Conservation (phyloP, 2,797 vertebrate species). For the Todus mexicanus region DNA sequence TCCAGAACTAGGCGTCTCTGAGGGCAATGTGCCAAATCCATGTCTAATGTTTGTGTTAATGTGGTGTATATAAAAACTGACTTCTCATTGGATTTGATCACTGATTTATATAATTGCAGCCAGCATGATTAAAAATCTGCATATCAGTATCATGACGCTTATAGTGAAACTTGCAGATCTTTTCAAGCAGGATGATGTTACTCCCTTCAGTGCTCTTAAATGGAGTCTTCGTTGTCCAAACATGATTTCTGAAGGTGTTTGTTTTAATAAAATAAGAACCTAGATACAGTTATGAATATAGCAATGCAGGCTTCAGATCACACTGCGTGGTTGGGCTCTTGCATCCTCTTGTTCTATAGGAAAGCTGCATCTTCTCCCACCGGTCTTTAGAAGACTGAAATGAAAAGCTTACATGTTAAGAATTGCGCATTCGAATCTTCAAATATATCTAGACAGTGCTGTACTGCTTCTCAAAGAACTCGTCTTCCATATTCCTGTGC, state of each 20-base stretch:
- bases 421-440: neutral
- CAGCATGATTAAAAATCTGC: slow-evolving; percentile 10
- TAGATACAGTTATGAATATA: neutral
- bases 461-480: neutral
- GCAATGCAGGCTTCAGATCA: accelerated
- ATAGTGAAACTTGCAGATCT: neutral
- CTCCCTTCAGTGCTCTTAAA: neutral
- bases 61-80: neutral
- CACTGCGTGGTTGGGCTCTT: accelerated
- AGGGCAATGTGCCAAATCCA: neutral
- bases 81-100: slow-evolving; percentile 7
- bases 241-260: neutral
- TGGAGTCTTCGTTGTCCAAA: neutral
- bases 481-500: neutral
- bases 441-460: neutral
- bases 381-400: neutral
- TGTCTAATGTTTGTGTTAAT: slow-evolving; percentile 6
- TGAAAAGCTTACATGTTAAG: neutral
- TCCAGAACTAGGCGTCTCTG: neutral
- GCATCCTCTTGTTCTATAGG: neutral
- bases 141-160: neutral
- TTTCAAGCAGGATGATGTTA: neutral
- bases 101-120: slow-evolving; percentile 40
- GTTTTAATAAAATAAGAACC: neutral
- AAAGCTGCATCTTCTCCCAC: neutral